Base-by-base conservation (phyloP, 92 coral and sea anemone species). In the Phenganax stokvisi region DNA sequence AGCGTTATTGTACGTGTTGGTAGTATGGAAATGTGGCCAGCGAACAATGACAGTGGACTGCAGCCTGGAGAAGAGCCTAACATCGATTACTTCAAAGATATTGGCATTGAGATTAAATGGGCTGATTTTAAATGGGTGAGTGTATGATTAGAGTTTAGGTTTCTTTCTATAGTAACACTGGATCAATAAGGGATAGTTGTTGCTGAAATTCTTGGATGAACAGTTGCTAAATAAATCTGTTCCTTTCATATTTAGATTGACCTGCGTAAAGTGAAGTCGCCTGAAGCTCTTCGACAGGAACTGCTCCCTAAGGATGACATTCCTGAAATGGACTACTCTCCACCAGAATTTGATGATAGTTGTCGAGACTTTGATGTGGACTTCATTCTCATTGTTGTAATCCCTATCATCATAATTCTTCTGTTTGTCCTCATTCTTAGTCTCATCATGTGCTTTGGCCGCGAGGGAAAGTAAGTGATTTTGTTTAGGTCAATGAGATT, bases 371-470 rank as follows among this genome's bases (percentile, higher is more conserved):
- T 78, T 58, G 44, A 51, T 51, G 12, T n/a, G 10, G 72, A 37
- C 6, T 61, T 78, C 17, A 13, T 61, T 16, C 72, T 78, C 8
- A 37, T 78, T 5, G 72, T 78, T 12, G n/a, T 78, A 59, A 61
- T 78, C 16, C 82, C 82, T 4, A 61, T 78, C 12, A 78, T 78
- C 57, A 15, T 78, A 51, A 78, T 78, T 67, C 51, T 78, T 51
- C 27, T 78, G 1, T 61, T 78, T 61, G 82, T 78, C 52, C 59
- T 78, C 5, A 10, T 78, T 51, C 58, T 78, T 15, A 78, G 82
- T 17, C 12, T 78, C 56, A 63, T 78, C 82, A 78, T 78, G 57
- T 78, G 72, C 59, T 78, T 12, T 78, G 82, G 82, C 9, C 71
- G 82, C 27, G 82, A 78, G 66, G 82, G 82, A 64, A 78, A 59